These are phyloP conservation scores for Anguilla pacifica DNA, from an alignment of 2,797 vertebrate species.

Conservation along the genomic window DNA sequence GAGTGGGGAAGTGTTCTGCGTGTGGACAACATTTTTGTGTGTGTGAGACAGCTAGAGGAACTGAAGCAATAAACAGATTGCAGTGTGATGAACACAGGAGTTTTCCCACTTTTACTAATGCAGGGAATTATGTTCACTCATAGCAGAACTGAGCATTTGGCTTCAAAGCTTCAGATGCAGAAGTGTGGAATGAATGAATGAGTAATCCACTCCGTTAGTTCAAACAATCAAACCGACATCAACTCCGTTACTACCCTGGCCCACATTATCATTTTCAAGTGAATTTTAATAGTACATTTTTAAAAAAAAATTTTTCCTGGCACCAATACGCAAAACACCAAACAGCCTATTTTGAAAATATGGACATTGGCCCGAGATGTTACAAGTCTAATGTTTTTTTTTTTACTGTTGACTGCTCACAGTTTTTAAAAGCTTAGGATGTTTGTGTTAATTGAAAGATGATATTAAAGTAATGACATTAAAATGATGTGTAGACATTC, in stretches of 20 bases:
- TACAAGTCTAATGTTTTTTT: too few relatives aligned
- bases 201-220: not conserved
- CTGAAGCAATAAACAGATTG: constrained; percentile 23
- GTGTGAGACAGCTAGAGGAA: constrained; percentile 21
- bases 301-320: too few relatives aligned
- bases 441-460: too few relatives aligned
- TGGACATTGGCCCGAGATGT: too few relatives aligned
- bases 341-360: too few relatives aligned
- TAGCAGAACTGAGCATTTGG: not conserved
- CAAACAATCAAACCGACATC: not conserved
- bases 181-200: not conserved
- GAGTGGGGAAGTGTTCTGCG: not conserved
- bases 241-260: not conserved
- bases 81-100: not conserved
- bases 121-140: constrained; percentile 18
- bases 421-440: too few relatives aligned
- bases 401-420: too few relatives aligned
- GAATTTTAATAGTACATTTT: too few relatives aligned
- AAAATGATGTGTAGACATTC: too few relatives aligned
- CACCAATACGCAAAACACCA: too few relatives aligned
- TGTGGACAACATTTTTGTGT: not conserved
- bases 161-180: constrained; percentile 9
- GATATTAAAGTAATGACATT: too few relatives aligned
- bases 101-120: constrained; percentile 19
- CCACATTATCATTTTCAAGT: too few relatives aligned